Percentiles rank a stretch among this genome's conserved stretches.
These are phyloP conservation scores for Toxotes chatareus DNA, from an alignment of 2,113 vertebrate species.

Conservation along the genomic window DNA sequence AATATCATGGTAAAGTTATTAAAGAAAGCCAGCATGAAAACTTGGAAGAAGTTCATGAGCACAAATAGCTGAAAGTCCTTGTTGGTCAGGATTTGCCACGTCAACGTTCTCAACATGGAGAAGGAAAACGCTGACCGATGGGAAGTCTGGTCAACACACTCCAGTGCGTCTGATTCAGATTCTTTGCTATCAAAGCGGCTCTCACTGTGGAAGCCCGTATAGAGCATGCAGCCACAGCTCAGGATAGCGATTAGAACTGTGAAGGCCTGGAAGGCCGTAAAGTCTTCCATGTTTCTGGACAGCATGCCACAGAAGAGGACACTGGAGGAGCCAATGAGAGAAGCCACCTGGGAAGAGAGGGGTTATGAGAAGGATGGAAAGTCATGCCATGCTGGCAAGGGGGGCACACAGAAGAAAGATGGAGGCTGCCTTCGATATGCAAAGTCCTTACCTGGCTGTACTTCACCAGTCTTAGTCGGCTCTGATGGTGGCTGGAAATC, in stretches of 20 bases:
- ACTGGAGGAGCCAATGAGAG: constrained; percentile 86
- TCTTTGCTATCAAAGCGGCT: constrained; percentile 82
- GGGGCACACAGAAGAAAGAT: not conserved
- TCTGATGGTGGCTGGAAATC: constrained; percentile 84
- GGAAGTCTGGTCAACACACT: not conserved
- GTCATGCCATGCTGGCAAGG: too few relatives aligned
- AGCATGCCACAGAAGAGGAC: constrained; percentile 89
- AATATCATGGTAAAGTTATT: constrained; percentile 96
- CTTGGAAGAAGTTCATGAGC: constrained; percentile 92
- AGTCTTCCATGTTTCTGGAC: constrained; percentile 90
- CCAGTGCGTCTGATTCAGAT: not conserved
- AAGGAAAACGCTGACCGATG: constrained; percentile 71
- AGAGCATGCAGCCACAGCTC: constrained; percentile 88
- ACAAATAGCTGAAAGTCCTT: constrained; percentile 90
- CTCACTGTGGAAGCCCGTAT: constrained; percentile 84
- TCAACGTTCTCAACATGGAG: constrained; percentile 79
- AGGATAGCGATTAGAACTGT: constrained; percentile 78
- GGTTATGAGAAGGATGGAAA: not conserved
- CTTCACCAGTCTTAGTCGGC: constrained; percentile 85
- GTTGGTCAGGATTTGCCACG: constrained; percentile 88
- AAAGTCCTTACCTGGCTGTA: constrained; percentile 84
- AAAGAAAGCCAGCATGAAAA: constrained; percentile 90
- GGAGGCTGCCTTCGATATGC: not conserved
- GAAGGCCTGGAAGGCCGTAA: constrained; percentile 85
- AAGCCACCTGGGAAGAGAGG: constrained; percentile 77